Evolutionary conservation across 2,797 vertebrate genomes (phyloP).

Genomic region (Hipposideros larvatus): DNA sequence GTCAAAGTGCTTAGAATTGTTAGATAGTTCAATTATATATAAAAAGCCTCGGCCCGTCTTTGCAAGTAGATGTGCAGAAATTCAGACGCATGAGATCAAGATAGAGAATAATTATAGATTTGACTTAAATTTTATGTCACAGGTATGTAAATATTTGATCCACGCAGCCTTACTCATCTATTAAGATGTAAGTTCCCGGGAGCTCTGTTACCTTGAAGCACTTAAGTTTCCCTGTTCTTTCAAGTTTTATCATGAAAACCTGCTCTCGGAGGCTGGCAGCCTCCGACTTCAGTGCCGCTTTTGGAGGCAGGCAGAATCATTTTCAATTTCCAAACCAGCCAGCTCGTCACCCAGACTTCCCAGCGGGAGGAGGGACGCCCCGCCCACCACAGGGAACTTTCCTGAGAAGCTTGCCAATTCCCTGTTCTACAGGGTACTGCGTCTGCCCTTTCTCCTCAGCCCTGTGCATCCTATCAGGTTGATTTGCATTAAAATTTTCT

Average conservation of each 20-base stretch:
- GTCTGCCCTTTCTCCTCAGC: fast-evolving
- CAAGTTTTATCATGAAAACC: background rate
- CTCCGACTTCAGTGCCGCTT: fast-evolving
- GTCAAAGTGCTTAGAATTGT: background rate
- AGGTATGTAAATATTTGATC: no score
- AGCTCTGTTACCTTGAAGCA: no score
- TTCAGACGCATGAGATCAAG: background rate
- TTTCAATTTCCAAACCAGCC: background rate
- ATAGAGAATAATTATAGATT: no score
- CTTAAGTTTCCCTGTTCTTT: background rate
- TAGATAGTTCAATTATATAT: background rate
- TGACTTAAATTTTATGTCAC: background rate
- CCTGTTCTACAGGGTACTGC: background rate
- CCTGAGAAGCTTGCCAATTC: no score
- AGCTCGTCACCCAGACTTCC: background rate
- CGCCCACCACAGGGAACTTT: fast-evolving
- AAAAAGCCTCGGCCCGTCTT: background rate
- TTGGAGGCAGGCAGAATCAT: background rate
- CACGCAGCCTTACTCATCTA: fast-evolving
- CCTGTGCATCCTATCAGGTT: background rate
- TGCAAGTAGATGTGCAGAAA: background rate
- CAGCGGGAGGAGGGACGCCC: no score
- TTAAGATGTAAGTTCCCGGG: background rate
- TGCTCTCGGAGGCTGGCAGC: no score
- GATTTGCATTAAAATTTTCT: background rate